Percentiles rank a stretch among this genome's conserved stretches.
Conservation (phyloP, 2,888 invertebrate genomes). For the Plebejus argus region DNA sequence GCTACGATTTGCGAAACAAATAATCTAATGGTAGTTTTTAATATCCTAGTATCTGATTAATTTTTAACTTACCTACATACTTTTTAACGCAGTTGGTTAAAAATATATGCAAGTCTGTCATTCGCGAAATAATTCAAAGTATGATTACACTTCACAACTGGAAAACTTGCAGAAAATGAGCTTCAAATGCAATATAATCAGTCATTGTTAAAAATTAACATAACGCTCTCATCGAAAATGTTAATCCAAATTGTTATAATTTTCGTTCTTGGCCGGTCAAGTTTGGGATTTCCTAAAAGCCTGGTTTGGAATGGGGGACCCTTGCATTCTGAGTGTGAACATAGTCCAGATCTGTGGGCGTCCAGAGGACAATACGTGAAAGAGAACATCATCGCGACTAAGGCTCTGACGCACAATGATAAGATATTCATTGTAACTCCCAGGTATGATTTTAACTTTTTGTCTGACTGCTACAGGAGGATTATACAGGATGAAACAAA, state of each 20-base stretch:
- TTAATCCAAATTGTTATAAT: not conserved
- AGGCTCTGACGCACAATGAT: constrained; percentile 79
- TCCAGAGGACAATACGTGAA: constrained; percentile 75
- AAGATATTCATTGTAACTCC: constrained; percentile 81
- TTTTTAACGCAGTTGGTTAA: not conserved
- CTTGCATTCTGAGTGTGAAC: constrained; percentile 67
- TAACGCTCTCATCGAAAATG: not conserved
- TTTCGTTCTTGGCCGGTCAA: not conserved
- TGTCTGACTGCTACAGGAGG: not conserved
- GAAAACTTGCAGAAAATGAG: not conserved
- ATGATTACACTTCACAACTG: not conserved
- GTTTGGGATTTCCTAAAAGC: constrained; percentile 52
- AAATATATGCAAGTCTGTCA: constrained; percentile 1
- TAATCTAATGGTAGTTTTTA: too few species aligned
- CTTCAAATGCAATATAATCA: too few species aligned
- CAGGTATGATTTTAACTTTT: constrained; percentile 54
- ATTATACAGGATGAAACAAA: too few species aligned
- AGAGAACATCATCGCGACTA: constrained; percentile 82
- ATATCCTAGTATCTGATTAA: too few species aligned
- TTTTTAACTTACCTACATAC: not conserved
- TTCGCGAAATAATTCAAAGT: not conserved
- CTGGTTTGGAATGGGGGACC: constrained; percentile 71
- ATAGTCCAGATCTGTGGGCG: constrained; percentile 74
- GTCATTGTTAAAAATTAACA: not conserved
- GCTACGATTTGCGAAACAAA: too few species aligned